Evolutionary conservation across 2,888 invertebrate genomes (phyloP).

Genomic region (Dasypogon diadema): DNA sequence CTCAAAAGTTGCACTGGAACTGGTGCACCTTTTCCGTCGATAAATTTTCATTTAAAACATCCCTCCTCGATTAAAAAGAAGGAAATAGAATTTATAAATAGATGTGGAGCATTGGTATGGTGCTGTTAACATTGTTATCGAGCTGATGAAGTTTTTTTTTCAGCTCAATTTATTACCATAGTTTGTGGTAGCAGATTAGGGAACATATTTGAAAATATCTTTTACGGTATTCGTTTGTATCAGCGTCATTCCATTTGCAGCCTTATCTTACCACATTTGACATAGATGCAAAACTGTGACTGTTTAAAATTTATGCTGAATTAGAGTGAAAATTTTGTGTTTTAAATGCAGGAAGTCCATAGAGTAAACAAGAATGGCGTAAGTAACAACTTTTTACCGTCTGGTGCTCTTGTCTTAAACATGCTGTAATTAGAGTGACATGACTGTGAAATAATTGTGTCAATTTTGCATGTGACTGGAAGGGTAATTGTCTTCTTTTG

Average conservation of each 20-base stretch:
- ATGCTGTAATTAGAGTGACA: not conserved
- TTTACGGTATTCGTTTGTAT: not conserved
- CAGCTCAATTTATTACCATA: not conserved
- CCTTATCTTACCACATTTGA: not conserved
- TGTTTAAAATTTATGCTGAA: not conserved
- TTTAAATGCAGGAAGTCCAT: not conserved
- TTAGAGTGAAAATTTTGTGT: not conserved
- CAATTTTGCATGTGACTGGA: not conserved
- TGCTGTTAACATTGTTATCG: not conserved
- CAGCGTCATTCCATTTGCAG: not conserved
- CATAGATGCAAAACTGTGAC: not conserved
- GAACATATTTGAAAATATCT: not conserved
- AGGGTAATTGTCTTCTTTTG: too few relatives aligned
- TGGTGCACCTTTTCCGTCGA: conserved; percentile 10
- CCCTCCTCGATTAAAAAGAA: conserved; percentile 20
- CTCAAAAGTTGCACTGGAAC: not conserved
- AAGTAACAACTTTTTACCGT: not conserved
- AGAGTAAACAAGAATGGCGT: not conserved
- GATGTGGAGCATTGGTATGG: conserved; percentile 1
- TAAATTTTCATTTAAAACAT: conserved; percentile 35
- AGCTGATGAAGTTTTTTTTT: not conserved
- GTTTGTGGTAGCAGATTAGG: not conserved
- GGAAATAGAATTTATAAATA: conserved; percentile 43
- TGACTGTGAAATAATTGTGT: not conserved
- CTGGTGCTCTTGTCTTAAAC: not conserved